Conservation (phyloP, 2,888 invertebrate species). For the Troilus luridus region DNA sequence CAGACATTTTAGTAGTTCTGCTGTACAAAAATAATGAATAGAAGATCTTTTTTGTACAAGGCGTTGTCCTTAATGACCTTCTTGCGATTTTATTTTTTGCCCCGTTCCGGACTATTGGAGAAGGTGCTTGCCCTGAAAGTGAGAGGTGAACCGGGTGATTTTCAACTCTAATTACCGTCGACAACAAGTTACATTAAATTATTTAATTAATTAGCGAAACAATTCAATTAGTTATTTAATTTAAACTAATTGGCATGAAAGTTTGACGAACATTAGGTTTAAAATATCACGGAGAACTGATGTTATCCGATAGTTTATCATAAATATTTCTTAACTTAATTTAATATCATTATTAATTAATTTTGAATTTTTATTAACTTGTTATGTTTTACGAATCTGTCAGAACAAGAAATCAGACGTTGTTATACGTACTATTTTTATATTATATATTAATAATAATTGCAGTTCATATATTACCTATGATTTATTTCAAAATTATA, state of each 20-base stretch:
- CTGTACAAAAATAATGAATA: background rate
- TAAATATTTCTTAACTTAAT: no score
- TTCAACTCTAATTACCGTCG: background rate
- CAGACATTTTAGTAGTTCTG: background rate
- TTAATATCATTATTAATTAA: no score
- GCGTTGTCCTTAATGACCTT: conserved; percentile 14
- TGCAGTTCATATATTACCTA: no score
- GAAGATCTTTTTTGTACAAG: background rate
- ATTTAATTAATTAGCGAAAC: background rate
- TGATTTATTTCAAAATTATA: no score
- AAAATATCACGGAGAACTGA: background rate
- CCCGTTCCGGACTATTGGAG: conserved; percentile 13
- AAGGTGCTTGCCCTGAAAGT: conserved; percentile 30
- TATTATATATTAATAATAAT: no score
- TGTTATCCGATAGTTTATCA: background rate
- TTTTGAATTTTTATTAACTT: no score
- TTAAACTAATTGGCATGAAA: background rate
- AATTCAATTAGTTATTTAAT: background rate
- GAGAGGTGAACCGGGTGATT: background rate
- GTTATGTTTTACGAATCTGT: no score
- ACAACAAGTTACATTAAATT: background rate
- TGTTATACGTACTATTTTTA: no score
- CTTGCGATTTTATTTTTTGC: conserved; percentile 13
- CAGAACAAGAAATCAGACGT: no score
- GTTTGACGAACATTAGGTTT: background rate